Percentiles rank a stretch among this genome's conserved stretches.
phyloP scores from a whole-genome alignment of 2,888 invertebrate species.

The Eristalinus sepulchralis region DNA sequence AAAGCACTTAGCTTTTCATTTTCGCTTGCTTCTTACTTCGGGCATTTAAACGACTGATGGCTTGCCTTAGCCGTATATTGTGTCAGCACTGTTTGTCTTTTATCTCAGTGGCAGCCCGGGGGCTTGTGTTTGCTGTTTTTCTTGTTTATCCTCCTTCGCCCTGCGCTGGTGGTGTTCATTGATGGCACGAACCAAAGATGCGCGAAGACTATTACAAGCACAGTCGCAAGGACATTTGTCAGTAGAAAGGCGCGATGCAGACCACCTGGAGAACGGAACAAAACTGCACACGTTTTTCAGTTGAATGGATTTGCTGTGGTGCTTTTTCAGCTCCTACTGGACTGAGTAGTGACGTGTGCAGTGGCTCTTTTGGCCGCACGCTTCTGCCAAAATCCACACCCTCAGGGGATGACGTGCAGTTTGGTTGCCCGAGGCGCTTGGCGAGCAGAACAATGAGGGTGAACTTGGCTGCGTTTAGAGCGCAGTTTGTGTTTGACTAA shows the following conservation, averaged over 20 bases:
- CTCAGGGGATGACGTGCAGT: slow-evolving; percentile 27
- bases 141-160: not conserved
- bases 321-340: slow-evolving; percentile 9
- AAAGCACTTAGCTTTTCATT: slow-evolving; percentile 68
- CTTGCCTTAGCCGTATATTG: slow-evolving; percentile 61
- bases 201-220: slow-evolving; percentile 40
- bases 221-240: slow-evolving; percentile 37
- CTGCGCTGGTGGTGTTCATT: slow-evolving; percentile 32
- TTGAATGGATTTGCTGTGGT: slow-evolving; percentile 39
- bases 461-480: slow-evolving; percentile 25
- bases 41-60: slow-evolving; percentile 65
- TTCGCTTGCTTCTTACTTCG: slow-evolving; percentile 49
- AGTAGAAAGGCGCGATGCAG: slow-evolving; percentile 23
- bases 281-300: slow-evolving; percentile 28
- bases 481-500: slow-evolving; percentile 48
- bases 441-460: slow-evolving; percentile 52
- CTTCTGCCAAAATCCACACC: slow-evolving; percentile 37
- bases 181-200: slow-evolving; percentile 55
- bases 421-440: slow-evolving; percentile 42
- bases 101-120: slow-evolving; percentile 45
- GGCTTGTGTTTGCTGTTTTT: slow-evolving; percentile 15
- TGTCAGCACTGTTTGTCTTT: slow-evolving; percentile 55
- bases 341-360: slow-evolving; percentile 47
- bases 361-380: slow-evolving; percentile 64
- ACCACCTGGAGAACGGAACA: slow-evolving; percentile 11